Percentiles rank a stretch among this genome's conserved stretches.
phyloP scores from a whole-genome alignment of 2,888 invertebrate genomes.

The Mimas tiliae region DNA sequence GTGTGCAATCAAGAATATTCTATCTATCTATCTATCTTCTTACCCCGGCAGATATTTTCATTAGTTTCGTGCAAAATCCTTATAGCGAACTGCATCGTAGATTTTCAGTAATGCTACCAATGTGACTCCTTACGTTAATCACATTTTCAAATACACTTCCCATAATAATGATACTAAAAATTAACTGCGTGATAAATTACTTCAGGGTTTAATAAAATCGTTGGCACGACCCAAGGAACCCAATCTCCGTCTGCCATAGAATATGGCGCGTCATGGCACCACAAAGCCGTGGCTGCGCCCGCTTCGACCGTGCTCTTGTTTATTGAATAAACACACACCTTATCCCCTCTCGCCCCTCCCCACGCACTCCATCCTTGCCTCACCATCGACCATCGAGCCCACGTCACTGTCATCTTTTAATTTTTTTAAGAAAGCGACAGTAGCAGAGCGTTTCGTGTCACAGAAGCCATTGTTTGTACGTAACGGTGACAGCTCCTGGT shows the following conservation, averaged over 20 bases:
- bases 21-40: too few species aligned
- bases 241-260: conserved; percentile 36
- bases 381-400: conserved; percentile 7
- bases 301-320: conserved; percentile 59
- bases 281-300: conserved; percentile 58
- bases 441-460: neutral
- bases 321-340: conserved; percentile 68
- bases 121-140: too few species aligned
- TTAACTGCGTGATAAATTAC: neutral
- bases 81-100: too few species aligned
- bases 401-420: conserved; percentile 15
- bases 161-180: too few species aligned
- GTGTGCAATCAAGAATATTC: too few species aligned
- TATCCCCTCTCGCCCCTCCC: conserved; percentile 34
- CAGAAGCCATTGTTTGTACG: neutral
- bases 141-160: neutral
- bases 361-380: conserved; percentile 36
- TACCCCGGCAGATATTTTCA: too few species aligned
- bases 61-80: too few species aligned
- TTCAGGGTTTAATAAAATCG: neutral
- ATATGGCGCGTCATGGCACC: conserved; percentile 57
- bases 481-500: neutral
- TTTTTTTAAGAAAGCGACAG: neutral
- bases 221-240: conserved; percentile 34
- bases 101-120: too few species aligned